These are phyloP conservation scores for Drosophila flavopinicola DNA, from an alignment of 2,888 invertebrate genomes.

Conservation along the genomic window DNA sequence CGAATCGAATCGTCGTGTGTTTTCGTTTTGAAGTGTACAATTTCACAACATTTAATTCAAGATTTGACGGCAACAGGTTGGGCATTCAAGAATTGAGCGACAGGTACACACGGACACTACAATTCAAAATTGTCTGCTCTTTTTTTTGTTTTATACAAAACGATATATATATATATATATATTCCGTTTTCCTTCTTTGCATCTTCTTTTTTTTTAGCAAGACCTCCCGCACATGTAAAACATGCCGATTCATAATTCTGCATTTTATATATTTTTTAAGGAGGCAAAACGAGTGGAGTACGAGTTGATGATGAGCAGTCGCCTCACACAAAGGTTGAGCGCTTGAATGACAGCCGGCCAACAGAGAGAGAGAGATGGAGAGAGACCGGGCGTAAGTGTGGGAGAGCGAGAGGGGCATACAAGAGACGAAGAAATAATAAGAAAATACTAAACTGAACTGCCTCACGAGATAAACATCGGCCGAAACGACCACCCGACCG, in stretches of 20 bases:
- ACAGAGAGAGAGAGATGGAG: constrained; percentile 20
- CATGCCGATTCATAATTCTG: constrained; percentile 82
- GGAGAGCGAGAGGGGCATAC: no score
- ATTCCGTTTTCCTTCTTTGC: constrained; percentile 7
- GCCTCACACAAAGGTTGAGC: constrained; percentile 62
- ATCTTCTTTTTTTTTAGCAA: constrained; percentile 51
- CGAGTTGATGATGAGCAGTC: constrained; percentile 46
- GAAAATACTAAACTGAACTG: constrained; percentile 46
- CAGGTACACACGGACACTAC: constrained; percentile 56
- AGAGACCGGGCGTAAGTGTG: no score
- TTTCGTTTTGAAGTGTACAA: constrained; percentile 76
- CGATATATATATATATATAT: constrained; percentile 2
- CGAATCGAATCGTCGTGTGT: constrained; percentile 35
- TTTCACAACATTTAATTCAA: constrained; percentile 80
- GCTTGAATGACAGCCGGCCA: constrained; percentile 68
- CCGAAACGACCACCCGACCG: constrained; percentile 60
- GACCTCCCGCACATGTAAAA: constrained; percentile 82
- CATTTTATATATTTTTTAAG: constrained; percentile 67
- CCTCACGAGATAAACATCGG: constrained; percentile 61
- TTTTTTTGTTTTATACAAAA: constrained; percentile 8
- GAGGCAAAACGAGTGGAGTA: constrained; percentile 58
- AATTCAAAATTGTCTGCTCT: constrained; percentile 25
- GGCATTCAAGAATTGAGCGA: constrained; percentile 61
- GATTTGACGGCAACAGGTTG: constrained; percentile 69
- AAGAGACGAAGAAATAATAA: constrained; percentile 21